phyloP scores from a whole-genome alignment of 2,797 vertebrate genomes.

The Karalla daura region DNA sequence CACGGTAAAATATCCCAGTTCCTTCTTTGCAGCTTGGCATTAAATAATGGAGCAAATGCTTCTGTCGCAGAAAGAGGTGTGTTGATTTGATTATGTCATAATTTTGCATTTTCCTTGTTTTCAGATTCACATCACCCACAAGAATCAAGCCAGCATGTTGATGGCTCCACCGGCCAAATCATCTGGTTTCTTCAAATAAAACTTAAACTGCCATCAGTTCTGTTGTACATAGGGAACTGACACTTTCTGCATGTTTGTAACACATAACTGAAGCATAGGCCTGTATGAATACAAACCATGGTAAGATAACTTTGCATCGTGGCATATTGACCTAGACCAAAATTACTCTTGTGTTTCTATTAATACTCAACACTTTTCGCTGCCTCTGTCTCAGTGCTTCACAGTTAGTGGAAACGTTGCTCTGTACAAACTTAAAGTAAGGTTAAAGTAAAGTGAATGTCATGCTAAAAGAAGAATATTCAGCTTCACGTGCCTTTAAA shows the following conservation, averaged over 20 bases:
- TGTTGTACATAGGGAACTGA: slow-evolving; percentile 61
- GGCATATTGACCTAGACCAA: slow-evolving; percentile 54
- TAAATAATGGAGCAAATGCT: not conserved
- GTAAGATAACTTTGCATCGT: slow-evolving; percentile 61
- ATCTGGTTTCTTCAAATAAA: slow-evolving; percentile 87
- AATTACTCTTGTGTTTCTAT: slow-evolving; percentile 57
- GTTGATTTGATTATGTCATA: not conserved
- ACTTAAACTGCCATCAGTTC: slow-evolving; percentile 68
- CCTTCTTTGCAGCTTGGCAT: not conserved
- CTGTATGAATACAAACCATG: slow-evolving; percentile 43
- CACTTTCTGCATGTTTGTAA: slow-evolving; percentile 51
- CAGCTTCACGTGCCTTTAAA: slow-evolving; percentile 74
- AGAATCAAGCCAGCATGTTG: slow-evolving; percentile 94
- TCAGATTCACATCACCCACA: slow-evolving; percentile 93
- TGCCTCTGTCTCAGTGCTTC: slow-evolving; percentile 44
- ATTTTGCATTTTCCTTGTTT: slow-evolving; percentile 34
- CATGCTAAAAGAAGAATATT: slow-evolving; percentile 28
- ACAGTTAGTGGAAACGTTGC: slow-evolving; percentile 46
- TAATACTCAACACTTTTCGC: slow-evolving; percentile 33
- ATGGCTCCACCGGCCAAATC: slow-evolving; percentile 87
- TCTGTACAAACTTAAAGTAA: slow-evolving; percentile 52
- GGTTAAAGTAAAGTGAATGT: slow-evolving; percentile 36
- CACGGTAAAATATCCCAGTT: slow-evolving; percentile 82
- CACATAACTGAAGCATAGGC: slow-evolving; percentile 62
- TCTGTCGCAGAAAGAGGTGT: not conserved